Conservation (phyloP, 2,888 invertebrate species). For the Drosophila nigritarsus region DNA sequence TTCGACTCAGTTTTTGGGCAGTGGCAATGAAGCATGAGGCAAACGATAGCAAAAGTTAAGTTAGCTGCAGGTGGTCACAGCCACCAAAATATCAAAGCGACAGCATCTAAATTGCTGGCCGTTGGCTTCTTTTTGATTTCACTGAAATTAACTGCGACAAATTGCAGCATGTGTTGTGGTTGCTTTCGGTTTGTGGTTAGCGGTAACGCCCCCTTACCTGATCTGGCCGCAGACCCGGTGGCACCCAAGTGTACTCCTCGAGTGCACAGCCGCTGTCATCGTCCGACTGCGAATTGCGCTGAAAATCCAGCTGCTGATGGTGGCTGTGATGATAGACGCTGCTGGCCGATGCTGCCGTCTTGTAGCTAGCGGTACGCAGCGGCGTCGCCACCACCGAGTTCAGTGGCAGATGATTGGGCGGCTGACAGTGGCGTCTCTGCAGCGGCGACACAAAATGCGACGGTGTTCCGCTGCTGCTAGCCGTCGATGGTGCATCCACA, state of each 20-base stretch:
- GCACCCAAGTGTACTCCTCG: constrained; percentile 99
- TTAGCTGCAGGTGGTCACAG: constrained; percentile 55
- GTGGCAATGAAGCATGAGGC: constrained; percentile 16
- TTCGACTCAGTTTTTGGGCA: constrained; percentile 18
- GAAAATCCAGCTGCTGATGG: constrained; percentile 88
- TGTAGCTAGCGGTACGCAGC: constrained; percentile 82
- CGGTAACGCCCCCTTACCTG: constrained; percentile 88
- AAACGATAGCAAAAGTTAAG: constrained; percentile 38
- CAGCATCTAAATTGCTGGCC: constrained; percentile 29
- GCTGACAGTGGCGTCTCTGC: constrained; percentile 85
- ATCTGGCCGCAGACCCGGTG: constrained; percentile 97
- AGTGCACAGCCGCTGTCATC: constrained; percentile 99
- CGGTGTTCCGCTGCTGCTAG: constrained; percentile 72
- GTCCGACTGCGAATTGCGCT: constrained; percentile 96
- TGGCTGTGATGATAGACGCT: constrained; percentile 80
- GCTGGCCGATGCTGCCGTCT: constrained; percentile 75
- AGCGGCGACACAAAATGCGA: constrained; percentile 80
- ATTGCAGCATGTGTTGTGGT: constrained; percentile 52
- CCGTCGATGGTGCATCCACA: constrained; percentile 69
- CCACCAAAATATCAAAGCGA: constrained; percentile 29
- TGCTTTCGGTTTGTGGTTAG: constrained; percentile 3
- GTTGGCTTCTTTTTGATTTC: constrained; percentile 57
- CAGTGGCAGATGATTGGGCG: constrained; percentile 80
- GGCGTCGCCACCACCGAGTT: constrained; percentile 81
- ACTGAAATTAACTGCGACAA: constrained; percentile 69